Base-by-base conservation (phyloP, 2,888 invertebrate species). In the Stictocephala bisonia region DNA sequence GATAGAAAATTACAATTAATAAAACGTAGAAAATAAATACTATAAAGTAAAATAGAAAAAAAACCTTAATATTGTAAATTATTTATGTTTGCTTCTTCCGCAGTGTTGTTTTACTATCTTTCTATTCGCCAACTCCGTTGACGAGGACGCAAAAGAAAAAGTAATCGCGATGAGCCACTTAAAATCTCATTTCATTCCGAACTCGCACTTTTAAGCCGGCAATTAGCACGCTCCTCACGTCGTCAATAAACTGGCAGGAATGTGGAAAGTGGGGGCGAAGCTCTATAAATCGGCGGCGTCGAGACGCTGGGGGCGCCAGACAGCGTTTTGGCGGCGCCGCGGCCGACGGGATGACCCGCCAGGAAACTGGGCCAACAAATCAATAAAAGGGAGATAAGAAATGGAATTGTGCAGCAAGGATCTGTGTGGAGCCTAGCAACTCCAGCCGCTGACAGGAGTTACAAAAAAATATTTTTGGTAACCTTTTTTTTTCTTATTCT, bases 341-440 rank as follows among this genome's bases (percentile, higher is more conserved):
- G 50, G 18, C 18, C n/a, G n/a, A 31, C 13, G 15, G 26, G 31
- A 11, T 18, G 26, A 31, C 22, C 2, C 31, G 29, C 29, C 56
- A 31, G 27, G 27, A 56, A 56, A 56, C 56, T 56, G 56, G 56
- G 56, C 56, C 56, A 56, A 31, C 56, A 56, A 56, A 56, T 56
- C 56, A 31, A 56, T 56, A 56, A 29, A 56, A 56, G 56, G 56
- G 56, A 56, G 56, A 56, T 56, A 56, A 56, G 56, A 53, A 53
- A 27, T 24, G 26, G 56, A 31, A 56, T 56, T 29, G 56, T 22
- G 56, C 26, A 56, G 56, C 6, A 9, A 24, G 51, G 51, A 51
- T 6, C 3, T 3, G 18, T 24, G n/a, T 18, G 48, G n/a, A n/a
- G n/a, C n/a, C n/a, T n/a, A n/a, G n/a, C n/a, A n/a, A n/a, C n/a